Base-by-base conservation (phyloP, 2,888 invertebrate genomes). In the Phengaris alcon region DNA sequence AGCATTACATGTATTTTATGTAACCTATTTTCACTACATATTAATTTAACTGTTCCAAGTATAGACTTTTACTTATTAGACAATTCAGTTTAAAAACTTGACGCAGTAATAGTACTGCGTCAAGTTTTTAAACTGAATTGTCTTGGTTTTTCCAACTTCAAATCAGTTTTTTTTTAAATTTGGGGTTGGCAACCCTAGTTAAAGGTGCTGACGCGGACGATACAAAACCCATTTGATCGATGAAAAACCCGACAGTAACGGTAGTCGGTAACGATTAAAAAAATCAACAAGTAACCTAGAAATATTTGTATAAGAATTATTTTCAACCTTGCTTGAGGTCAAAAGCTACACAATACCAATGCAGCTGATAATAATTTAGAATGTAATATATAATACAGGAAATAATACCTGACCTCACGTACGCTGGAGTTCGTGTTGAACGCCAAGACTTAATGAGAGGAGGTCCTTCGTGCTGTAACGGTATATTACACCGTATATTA, bases 301-400 rank as follows among this genome's bases (percentile, higher is more conserved):
- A 22, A 64, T 64, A 44, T 69, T 48, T 68, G 13, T 44, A 69
- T 69, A 48, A 5, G 46, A n/a, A 68, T 22, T 51, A 68, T 22
- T 51, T 35, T 12, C 59, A 75, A 55, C 75, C 75, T 69, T 44
- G 68, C 55, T 46, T 55, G 46, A 75, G 75, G 75, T 69, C 75
- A 69, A 55, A 75, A 15, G 8, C 10, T 55, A 55, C 48, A 64
- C 52, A n/a, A 52, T 68, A 44, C 46, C 55, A 68, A 55, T 46
- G 55, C 15, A 69, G 69, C 69, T 12, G 44, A 69, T 55, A 69
- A 54, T 69, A 69, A 54, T 69, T 75, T 69, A 75, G 68, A 69
- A 75, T 75, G 75, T 75, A 74, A 51, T 74, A 69, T 54, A 75
- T 69, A 69, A 75, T 69, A 68, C 75, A 75, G 75, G 75, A 75